Evolutionary conservation across 2,888 invertebrate genomes (phyloP).

Genomic region (Harpagoxenus sublaevis): DNA sequence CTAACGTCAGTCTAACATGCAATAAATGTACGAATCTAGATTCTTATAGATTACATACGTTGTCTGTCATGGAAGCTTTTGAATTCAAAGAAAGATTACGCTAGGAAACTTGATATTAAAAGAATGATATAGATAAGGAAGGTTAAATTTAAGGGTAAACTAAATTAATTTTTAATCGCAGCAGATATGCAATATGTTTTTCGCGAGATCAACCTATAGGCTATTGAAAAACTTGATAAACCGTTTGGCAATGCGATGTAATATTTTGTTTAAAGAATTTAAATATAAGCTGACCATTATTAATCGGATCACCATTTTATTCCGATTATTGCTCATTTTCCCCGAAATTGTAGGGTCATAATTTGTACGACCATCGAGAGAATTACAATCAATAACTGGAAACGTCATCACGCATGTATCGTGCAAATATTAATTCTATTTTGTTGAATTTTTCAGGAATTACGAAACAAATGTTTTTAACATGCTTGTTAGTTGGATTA

Average conservation of each 20-base stretch:
- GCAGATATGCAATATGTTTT: neutral
- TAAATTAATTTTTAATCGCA: neutral
- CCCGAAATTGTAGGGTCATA: constrained; percentile 40
- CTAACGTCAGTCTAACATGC: neutral
- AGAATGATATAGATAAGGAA: neutral
- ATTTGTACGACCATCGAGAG: constrained; percentile 52
- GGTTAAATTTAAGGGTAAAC: neutral
- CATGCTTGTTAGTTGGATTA: constrained; percentile 44
- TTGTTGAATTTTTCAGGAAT: constrained; percentile 43
- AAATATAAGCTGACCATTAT: constrained; percentile 43
- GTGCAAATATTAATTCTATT: constrained; percentile 49
- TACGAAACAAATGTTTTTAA: constrained; percentile 48
- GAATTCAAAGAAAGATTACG: neutral
- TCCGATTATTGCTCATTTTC: constrained; percentile 52
- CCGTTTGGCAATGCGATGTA: constrained; percentile 1
- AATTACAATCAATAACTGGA: constrained; percentile 48
- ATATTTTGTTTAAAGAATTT: constrained; percentile 40
- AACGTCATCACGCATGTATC: constrained; percentile 36
- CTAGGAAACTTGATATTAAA: neutral
- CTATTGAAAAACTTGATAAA: constrained; percentile 17
- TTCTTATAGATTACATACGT: neutral
- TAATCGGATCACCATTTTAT: constrained; percentile 47
- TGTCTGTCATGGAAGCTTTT: neutral
- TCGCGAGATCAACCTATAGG: neutral
- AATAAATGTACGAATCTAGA: neutral